Base-by-base conservation (phyloP, 2,888 invertebrate species). In the Amorpha juglandis region DNA sequence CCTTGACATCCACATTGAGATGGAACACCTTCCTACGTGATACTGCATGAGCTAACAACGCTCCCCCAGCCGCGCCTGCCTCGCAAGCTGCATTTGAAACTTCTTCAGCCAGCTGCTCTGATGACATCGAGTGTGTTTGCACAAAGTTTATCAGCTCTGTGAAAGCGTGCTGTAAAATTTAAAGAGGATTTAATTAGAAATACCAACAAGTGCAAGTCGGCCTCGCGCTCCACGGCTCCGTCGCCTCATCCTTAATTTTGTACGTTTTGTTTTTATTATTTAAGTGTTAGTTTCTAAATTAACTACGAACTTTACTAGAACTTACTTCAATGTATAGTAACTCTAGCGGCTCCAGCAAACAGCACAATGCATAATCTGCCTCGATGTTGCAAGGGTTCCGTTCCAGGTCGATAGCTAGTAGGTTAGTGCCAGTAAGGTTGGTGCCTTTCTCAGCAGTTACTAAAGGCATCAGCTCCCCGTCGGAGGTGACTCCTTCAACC, bases 301-400 rank as follows among this genome's bases (percentile, higher is more conserved):
- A 9, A 9, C 7, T 38, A 6, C 7, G 1, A 38, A 9, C 9
- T 9, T 38, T 7, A 38, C 38, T 38, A 6, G 9, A 9, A 38
- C 9, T 68, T 84, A 97, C 97, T 94, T 97, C 96, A 79, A 97
- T 95, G 86, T 97, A 97, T 14, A 96, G 94, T 58, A 97, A 88
- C 87, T 97, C 97, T 21, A 97, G 91, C 0, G 97, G 95, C 81
- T 97, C 96, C 80, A 97, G 88, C 66, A 95, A 91, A 64, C 96
- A 92, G 66, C 94, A 94, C 1, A 97, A 82, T 12, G 95, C 96
- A 76, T 95, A 96, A 77, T 96, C 95, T 33, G 95, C 95, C 67
- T 95, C 95, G 7, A 94, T 93, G 72, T 94, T 95, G 8, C 94
- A 82, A 0, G 96, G 96, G 78, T 96, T 95, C 80, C 95, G 95